These are phyloP conservation scores for Plagodis dolabraria DNA, from an alignment of 2,888 invertebrate species.

Conservation along the genomic window DNA sequence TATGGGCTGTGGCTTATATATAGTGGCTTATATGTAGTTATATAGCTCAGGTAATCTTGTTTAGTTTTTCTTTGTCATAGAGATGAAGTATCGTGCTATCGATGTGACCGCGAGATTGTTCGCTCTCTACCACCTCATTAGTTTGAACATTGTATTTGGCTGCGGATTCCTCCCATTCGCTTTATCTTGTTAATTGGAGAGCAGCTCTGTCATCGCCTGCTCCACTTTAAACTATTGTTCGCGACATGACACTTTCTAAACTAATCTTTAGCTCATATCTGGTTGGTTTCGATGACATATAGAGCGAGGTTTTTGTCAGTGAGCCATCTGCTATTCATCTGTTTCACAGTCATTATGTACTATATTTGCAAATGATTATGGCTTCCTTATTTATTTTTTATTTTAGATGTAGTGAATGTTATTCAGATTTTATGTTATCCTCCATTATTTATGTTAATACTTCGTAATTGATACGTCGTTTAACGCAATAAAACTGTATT, in stretches of 20 bases:
- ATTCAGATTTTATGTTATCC: background rate
- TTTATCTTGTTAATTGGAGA: constrained; percentile 65
- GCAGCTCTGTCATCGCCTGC: constrained; percentile 55
- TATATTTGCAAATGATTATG: background rate
- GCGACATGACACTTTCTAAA: constrained; percentile 75
- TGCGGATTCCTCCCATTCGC: constrained; percentile 55
- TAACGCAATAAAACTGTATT: constrained; percentile 6
- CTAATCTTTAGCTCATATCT: constrained; percentile 67
- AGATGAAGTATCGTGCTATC: constrained; percentile 44
- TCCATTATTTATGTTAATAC: constrained; percentile 5
- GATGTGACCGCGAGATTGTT: constrained; percentile 46
- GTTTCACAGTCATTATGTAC: background rate
- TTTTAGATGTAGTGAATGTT: background rate
- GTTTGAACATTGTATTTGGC: constrained; percentile 43
- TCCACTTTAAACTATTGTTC: constrained; percentile 71
- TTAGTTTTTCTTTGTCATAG: too few relatives aligned
- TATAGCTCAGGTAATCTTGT: too few relatives aligned
- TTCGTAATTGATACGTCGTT: constrained; percentile 15
- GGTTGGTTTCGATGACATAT: constrained; percentile 62
- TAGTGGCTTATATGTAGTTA: too few relatives aligned
- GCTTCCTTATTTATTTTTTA: background rate
- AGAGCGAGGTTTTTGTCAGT: constrained; percentile 49
- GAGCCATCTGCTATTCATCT: constrained; percentile 17
- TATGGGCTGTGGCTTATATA: too few relatives aligned
- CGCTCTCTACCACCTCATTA: constrained; percentile 57